Conservation (phyloP, 2,888 invertebrate genomes). For the Strigamia maritima region DNA sequence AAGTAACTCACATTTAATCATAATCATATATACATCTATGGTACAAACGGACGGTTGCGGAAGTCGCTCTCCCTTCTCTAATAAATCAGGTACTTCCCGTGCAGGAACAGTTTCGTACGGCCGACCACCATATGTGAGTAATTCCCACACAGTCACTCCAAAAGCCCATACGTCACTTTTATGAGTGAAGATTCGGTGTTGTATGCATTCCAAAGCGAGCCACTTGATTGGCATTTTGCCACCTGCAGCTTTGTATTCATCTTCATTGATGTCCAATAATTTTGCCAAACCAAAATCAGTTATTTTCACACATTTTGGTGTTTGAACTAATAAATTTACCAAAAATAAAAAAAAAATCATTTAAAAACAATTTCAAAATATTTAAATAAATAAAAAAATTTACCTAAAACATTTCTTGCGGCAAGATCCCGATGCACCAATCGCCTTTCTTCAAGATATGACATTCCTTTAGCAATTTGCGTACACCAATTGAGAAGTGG, state of each 20-base stretch:
- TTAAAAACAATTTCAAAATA: too few relatives aligned
- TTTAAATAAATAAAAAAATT: too few relatives aligned
- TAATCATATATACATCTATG: conserved; percentile 91
- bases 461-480: conserved; percentile 92
- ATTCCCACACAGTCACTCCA: conserved; percentile 96
- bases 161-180: conserved; percentile 99
- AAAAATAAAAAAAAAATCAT: too few relatives aligned
- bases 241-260: conserved; percentile 92
- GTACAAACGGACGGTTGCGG: conserved; percentile 92
- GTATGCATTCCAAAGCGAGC: conserved; percentile 95
- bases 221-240: conserved; percentile 99
- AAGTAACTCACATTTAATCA: conserved; percentile 74
- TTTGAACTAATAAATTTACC: conserved; percentile 64
- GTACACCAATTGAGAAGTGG: conserved; percentile 94
- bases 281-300: conserved; percentile 98
- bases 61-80: conserved; percentile 90
- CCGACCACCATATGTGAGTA: conserved; percentile 88
- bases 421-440: conserved; percentile 95
- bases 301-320: conserved; percentile 87
- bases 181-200: conserved; percentile 92
- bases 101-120: conserved; percentile 92
- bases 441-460: conserved; percentile 89
- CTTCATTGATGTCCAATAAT: conserved; percentile 86
- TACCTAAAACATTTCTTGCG: conserved; percentile 83
- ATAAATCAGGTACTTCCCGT: conserved; percentile 83